Conservation (phyloP, 2,888 invertebrate species). For the Lasioglossum vierecki region DNA sequence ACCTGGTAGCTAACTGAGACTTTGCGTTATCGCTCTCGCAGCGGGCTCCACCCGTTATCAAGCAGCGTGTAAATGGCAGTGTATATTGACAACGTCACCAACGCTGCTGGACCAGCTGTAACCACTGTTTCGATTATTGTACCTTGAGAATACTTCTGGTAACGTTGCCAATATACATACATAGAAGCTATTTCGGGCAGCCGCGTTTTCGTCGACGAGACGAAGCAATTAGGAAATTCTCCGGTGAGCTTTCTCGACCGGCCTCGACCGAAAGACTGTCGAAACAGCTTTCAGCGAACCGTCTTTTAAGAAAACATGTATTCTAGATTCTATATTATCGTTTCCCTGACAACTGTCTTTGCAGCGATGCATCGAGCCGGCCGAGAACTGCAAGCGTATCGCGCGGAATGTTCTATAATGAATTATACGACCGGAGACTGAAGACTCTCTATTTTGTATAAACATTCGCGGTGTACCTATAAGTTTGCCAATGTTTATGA, state of each 20-base stretch:
- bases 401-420: not conserved
- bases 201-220: constrained; percentile 21
- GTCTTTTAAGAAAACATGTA: constrained; percentile 58
- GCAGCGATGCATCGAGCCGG: constrained; percentile 7
- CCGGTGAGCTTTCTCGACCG: constrained; percentile 22
- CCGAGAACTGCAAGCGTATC: constrained; percentile 7
- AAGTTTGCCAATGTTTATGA: not conserved
- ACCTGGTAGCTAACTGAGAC: not conserved
- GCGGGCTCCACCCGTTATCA: not conserved
- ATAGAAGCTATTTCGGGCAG: constrained; percentile 13
- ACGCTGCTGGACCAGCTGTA: constrained; percentile 65
- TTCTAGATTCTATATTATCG: constrained; percentile 30
- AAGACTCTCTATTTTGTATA: not conserved
- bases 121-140: constrained; percentile 37
- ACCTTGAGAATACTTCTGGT: constrained; percentile 39
- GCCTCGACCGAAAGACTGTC: constrained; percentile 3
- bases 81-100: constrained; percentile 36
- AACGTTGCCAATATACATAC: constrained; percentile 39
- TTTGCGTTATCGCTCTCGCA: not conserved
- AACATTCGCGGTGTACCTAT: not conserved
- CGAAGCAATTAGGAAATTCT: constrained; percentile 35
- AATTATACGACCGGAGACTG: not conserved
- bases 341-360: constrained; percentile 14
- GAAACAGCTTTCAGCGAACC: constrained; percentile 19
- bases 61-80: not conserved